These are phyloP conservation scores for Acanthopagrus latus DNA, from an alignment of 2,797 vertebrate species.

Conservation along the genomic window DNA sequence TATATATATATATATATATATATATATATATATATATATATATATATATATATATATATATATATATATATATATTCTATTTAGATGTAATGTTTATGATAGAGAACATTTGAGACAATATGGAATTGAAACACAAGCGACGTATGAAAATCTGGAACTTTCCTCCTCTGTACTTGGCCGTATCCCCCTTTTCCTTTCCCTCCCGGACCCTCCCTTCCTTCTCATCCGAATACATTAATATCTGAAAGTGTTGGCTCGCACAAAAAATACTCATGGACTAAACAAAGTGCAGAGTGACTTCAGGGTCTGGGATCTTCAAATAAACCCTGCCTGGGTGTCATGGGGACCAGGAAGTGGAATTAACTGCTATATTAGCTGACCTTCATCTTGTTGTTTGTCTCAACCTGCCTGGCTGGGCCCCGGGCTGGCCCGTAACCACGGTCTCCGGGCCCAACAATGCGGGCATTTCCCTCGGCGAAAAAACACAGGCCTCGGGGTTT, in stretches of 20 bases:
- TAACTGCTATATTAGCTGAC: constrained; percentile 98
- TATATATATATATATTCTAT: too few relatives aligned
- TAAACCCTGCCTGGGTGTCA: constrained; percentile 96
- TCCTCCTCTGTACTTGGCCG: constrained; percentile 19
- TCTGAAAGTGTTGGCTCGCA: constrained; percentile 91
- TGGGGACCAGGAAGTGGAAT: constrained; percentile 97
- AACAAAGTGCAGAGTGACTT: constrained; percentile 95
- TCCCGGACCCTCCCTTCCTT: constrained; percentile 64
- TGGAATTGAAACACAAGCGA: neutral
- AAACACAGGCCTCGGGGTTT: constrained; percentile 90
- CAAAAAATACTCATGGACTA: constrained; percentile 80
- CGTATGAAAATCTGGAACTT: constrained; percentile 32
- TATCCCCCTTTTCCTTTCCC: constrained; percentile 4
- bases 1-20: too few relatives aligned
- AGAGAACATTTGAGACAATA: constrained; percentile 10
- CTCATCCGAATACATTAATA: constrained; percentile 93
- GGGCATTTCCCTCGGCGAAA: constrained; percentile 92
- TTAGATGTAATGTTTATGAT: neutral
- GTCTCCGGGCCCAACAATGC: constrained; percentile 93
- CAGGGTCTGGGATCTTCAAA: constrained; percentile 99
- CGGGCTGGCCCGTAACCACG: constrained; percentile 95
- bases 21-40: too few relatives aligned
- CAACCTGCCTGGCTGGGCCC: constrained; percentile 92
- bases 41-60: too few relatives aligned
- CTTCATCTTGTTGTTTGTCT: constrained; percentile 96